Conservation (phyloP, 1,140 invertebrate genomes). For the Drosophila pallidifrons region DNA sequence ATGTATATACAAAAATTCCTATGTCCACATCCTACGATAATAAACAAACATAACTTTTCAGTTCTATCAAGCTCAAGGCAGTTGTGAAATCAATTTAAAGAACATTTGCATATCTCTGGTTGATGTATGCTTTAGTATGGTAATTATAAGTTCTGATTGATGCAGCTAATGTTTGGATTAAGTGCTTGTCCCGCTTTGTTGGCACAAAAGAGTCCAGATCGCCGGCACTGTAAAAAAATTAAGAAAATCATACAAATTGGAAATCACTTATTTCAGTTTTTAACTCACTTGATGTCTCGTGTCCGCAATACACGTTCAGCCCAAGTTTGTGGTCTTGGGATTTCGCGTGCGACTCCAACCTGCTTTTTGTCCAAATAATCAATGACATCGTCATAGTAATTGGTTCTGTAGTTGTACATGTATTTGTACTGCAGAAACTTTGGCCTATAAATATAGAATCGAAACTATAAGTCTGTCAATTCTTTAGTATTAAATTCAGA, state of each 20-base stretch:
- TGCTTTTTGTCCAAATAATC: constrained; percentile 91
- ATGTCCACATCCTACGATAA: constrained; percentile 44
- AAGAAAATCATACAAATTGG: neutral
- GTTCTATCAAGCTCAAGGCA: constrained; percentile 25
- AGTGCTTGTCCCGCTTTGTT: constrained; percentile 84
- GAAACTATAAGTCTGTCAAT: neutral
- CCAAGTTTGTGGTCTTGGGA: constrained; percentile 92
- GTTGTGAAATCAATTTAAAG: constrained; percentile 61
- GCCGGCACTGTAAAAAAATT: constrained; percentile 44
- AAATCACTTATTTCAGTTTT: neutral
- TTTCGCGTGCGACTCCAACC: constrained; percentile 88
- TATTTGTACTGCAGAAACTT: constrained; percentile 92
- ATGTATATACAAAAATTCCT: constrained; percentile 47
- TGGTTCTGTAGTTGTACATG: constrained; percentile 92
- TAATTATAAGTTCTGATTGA: constrained; percentile 87
- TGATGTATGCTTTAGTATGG: constrained; percentile 87
- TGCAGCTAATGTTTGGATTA: constrained; percentile 86
- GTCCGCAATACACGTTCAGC: constrained; percentile 91
- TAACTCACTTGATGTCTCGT: constrained; percentile 66
- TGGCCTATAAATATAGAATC: constrained; percentile 85
- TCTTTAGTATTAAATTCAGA: neutral
- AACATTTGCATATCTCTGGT: constrained; percentile 87
- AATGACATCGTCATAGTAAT: constrained; percentile 94
- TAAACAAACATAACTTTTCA: constrained; percentile 33
- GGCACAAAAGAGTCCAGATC: constrained; percentile 71